Conservation (phyloP, 2,797 vertebrate species). For the Malurus splendens region DNA sequence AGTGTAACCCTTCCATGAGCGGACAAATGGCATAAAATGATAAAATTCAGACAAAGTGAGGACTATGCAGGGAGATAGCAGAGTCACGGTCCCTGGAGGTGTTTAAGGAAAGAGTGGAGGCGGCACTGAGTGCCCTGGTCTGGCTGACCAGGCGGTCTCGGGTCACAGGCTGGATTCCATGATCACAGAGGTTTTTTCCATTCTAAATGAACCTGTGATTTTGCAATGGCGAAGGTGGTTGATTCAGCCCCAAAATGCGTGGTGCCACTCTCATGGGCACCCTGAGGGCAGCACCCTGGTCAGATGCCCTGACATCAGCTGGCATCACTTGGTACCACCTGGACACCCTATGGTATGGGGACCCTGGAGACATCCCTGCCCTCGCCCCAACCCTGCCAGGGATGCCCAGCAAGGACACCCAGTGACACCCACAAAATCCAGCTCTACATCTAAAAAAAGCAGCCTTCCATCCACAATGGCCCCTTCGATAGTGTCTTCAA, state of each 20-base stretch:
- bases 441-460: not conserved
- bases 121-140: not conserved
- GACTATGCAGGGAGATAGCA: rapidly evolving
- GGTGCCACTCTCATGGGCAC: rapidly evolving
- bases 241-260: not conserved
- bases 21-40: rapidly evolving
- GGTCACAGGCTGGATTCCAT: not conserved
- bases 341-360: not conserved
- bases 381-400: rapidly evolving
- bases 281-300: not conserved
- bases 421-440: not conserved
- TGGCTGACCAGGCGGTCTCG: not conserved
- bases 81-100: not conserved
- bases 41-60: not conserved
- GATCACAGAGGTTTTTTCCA: not conserved
- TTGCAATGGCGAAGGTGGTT: rapidly evolving
- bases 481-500: not conserved
- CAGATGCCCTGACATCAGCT: not conserved
- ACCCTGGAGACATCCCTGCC: not conserved
- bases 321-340: not conserved
- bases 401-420: not conserved
- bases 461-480: not conserved
- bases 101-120: not conserved
- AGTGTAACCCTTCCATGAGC: not conserved
- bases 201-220: not conserved